A percentile compares a stretch with the other conserved stretches of the same genome.
These are phyloP conservation scores for Zaprionus ghesquierei DNA, from an alignment of 1,140 invertebrate species.

Conservation along the genomic window DNA sequence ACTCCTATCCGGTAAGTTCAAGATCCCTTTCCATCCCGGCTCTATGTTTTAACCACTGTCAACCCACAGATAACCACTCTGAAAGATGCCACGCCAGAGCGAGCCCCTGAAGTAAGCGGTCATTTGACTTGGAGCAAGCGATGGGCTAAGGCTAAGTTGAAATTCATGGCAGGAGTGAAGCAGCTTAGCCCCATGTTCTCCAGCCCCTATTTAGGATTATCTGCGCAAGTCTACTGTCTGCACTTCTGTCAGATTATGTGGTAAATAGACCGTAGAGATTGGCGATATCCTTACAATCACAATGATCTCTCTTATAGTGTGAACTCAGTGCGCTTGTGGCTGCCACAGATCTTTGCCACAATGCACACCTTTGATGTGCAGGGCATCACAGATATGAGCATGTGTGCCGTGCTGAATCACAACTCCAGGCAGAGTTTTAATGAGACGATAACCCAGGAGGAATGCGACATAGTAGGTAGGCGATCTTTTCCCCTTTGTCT, in stretches of 20 bases:
- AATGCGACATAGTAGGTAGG: conserved; percentile 70
- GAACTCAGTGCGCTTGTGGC: conserved; percentile 82
- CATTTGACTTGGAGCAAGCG: not conserved
- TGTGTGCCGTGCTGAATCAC: conserved; percentile 59
- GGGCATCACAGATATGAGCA: conserved; percentile 83
- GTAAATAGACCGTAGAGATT: conserved; percentile 9
- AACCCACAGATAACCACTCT: conserved; percentile 48
- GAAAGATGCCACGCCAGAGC: conserved; percentile 42
- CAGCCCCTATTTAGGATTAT: conserved; percentile 51
- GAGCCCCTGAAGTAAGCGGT: not conserved
- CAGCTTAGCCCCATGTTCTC: conserved; percentile 66
- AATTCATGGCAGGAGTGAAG: conserved; percentile 31
- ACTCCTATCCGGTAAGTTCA: conserved; percentile 86
- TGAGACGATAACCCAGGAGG: conserved; percentile 2
- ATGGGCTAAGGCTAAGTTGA: conserved; percentile 10
- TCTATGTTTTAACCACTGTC: too few relatives aligned
- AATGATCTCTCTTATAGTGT: conserved; percentile 26
- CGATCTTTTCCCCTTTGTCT: conserved; percentile 13
- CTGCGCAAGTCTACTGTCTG: conserved; percentile 48
- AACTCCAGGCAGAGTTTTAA: conserved; percentile 7
- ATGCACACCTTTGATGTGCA: conserved; percentile 82
- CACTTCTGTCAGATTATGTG: conserved; percentile 71
- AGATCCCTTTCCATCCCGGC: too few relatives aligned
- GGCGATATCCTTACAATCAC: not conserved
- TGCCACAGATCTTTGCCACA: conserved; percentile 84